Evolutionary conservation across 2,113 vertebrate genomes (phyloP).

Genomic region (Calypte anna): DNA sequence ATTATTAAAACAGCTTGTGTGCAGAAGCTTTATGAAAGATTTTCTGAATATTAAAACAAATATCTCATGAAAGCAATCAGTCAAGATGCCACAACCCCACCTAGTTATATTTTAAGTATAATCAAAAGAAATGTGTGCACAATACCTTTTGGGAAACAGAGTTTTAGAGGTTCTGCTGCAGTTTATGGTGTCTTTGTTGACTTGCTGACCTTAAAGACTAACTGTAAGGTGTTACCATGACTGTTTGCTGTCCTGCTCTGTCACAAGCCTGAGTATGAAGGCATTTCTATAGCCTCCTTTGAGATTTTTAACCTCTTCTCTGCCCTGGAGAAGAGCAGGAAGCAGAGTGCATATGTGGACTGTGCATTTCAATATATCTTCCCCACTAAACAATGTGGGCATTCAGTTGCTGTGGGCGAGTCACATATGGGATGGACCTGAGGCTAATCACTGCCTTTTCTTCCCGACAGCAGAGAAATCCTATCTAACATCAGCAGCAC

Average conservation of each 20-base stretch:
- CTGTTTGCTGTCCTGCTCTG: background rate
- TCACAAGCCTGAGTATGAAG: background rate
- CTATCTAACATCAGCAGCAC: background rate
- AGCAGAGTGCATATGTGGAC: background rate
- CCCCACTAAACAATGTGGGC: background rate
- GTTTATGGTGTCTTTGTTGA: background rate
- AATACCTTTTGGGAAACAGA: background rate
- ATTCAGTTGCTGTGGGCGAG: background rate
- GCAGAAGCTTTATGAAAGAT: conserved; percentile 58
- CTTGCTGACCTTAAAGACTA: background rate
- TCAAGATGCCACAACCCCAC: conserved; percentile 55
- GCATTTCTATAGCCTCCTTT: background rate
- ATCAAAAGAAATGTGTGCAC: conserved; percentile 46
- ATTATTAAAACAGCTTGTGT: conserved; percentile 68
- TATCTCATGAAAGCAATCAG: conserved; percentile 65
- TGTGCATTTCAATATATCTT: background rate
- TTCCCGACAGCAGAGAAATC: background rate
- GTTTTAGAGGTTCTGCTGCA: background rate
- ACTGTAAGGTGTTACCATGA: background rate
- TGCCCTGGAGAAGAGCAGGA: background rate
- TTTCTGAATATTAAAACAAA: conserved; percentile 66
- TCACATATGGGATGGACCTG: background rate
- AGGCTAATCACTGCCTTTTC: background rate
- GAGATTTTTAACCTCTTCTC: background rate
- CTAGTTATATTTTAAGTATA: conserved; percentile 2